These are phyloP conservation scores for Gastracanthus pulcherrimus DNA, from an alignment of 2,888 invertebrate genomes.

Conservation along the genomic window DNA sequence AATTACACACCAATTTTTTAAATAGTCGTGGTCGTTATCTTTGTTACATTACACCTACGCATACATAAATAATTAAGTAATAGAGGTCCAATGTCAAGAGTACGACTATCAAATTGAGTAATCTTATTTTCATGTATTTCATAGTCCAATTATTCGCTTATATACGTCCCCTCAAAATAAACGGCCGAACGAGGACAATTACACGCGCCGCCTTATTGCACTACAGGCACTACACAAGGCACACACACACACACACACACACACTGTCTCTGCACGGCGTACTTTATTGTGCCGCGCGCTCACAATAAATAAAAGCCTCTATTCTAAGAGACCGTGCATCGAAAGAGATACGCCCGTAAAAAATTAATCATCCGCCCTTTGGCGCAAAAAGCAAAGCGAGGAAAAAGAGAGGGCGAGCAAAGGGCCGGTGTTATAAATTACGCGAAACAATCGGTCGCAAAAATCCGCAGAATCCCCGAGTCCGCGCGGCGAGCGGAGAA, in stretches of 20 bases:
- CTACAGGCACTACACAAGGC: neutral
- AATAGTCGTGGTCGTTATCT: no score
- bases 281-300: constrained; percentile 26
- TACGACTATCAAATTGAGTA: constrained; percentile 19
- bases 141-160: constrained; percentile 39
- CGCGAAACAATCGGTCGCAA: constrained; percentile 61
- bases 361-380: constrained; percentile 47
- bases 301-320: constrained; percentile 42
- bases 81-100: neutral
- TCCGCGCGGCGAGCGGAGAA: neutral
- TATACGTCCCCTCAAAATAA: constrained; percentile 22
- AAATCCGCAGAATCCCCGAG: constrained; percentile 56
- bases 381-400: no score
- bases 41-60: no score
- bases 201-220: constrained; percentile 37
- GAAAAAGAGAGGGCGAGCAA: constrained; percentile 43
- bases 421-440: constrained; percentile 45
- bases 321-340: neutral
- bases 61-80: constrained; percentile 18
- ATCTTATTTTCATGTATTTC: constrained; percentile 16
- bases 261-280: neutral
- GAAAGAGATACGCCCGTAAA: constrained; percentile 9
- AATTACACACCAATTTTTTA: no score
- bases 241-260: no score
- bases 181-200: constrained; percentile 30